Evolutionary conservation across 2,888 invertebrate genomes (phyloP).

Genomic region (Amblyteles armatorius): DNA sequence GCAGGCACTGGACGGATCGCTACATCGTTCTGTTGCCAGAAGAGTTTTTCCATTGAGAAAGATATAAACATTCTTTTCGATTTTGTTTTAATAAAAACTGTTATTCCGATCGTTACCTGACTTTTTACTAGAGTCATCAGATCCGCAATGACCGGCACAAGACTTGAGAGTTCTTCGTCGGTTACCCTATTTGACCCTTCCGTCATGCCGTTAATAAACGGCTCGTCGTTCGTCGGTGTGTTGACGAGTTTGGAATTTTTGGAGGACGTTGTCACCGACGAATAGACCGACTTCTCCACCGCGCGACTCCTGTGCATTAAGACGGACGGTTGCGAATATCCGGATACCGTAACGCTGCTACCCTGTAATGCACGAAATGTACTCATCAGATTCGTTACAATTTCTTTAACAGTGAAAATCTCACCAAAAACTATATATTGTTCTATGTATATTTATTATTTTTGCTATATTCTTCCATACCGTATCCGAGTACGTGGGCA

Average conservation of each 20-base stretch:
- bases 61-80: not conserved
- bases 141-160: constrained; percentile 79
- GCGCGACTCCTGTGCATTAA: not conserved
- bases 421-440: not conserved
- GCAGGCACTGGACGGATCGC: constrained; percentile 66
- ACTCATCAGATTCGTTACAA: constrained; percentile 11
- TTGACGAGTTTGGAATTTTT: constrained; percentile 32
- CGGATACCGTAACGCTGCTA: constrained; percentile 53
- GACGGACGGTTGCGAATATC: constrained; percentile 9
- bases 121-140: constrained; percentile 76
- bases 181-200: constrained; percentile 65
- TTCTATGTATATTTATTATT: not conserved
- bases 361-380: constrained; percentile 38
- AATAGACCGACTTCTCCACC: not conserved
- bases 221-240: constrained; percentile 33
- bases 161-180: constrained; percentile 75
- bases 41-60: not conserved
- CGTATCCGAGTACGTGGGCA: constrained; percentile 78
- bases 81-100: not conserved
- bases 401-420: not conserved
- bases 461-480: constrained; percentile 66
- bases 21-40: constrained; percentile 67
- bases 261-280: constrained; percentile 2
- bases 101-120: constrained; percentile 70
- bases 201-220: constrained; percentile 54